Percentiles rank a stretch among this genome's conserved stretches.
These are phyloP conservation scores for Agrochola circellaris DNA, from an alignment of 2,888 invertebrate genomes.

Conservation along the genomic window DNA sequence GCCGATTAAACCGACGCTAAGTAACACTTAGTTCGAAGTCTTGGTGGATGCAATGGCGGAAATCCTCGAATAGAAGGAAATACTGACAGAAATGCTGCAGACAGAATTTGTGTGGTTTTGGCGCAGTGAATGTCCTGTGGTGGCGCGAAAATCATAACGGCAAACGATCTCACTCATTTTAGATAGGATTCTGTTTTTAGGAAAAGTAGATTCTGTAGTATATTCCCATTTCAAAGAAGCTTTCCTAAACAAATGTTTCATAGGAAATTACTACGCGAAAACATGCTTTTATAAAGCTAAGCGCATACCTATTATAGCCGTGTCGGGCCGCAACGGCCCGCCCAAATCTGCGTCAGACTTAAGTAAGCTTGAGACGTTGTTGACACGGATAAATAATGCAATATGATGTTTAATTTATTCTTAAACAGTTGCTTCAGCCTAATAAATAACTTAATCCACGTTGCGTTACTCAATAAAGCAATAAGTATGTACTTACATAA, in stretches of 20 bases:
- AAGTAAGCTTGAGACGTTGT: background rate
- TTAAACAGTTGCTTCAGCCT: background rate
- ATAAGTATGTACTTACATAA: background rate
- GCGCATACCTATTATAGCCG: background rate
- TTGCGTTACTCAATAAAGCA: background rate
- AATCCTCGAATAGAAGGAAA: constrained; percentile 26
- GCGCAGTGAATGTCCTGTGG: constrained; percentile 6
- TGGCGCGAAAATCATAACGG: constrained; percentile 18
- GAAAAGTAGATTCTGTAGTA: background rate
- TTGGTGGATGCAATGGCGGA: constrained; percentile 21
- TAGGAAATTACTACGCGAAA: background rate
- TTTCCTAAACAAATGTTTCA: background rate
- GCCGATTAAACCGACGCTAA: constrained; percentile 33
- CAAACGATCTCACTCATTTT: background rate
- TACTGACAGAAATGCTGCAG: constrained; percentile 2
- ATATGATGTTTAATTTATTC: background rate
- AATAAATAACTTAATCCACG: background rate
- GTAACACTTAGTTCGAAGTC: constrained; percentile 40
- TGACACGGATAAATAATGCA: background rate
- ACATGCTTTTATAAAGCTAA: background rate
- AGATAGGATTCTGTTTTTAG: background rate
- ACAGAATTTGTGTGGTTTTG: constrained; percentile 24
- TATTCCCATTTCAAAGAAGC: background rate
- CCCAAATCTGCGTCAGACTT: background rate
- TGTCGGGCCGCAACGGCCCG: background rate